Base-by-base conservation (phyloP, 1,140 invertebrate species). In the Chironomus tepperi region DNA sequence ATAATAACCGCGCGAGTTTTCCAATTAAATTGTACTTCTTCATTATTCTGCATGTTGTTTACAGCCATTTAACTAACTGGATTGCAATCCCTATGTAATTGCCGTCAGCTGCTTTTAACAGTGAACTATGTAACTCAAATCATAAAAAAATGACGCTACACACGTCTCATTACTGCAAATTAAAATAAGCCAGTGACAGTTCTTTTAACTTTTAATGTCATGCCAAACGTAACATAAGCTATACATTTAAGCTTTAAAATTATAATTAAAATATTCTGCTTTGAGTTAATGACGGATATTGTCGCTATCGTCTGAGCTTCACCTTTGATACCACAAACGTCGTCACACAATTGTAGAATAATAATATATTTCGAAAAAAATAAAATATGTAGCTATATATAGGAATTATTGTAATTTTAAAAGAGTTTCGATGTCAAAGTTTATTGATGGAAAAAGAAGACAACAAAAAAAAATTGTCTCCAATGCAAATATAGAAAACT, bases 181-280 rank as follows among this genome's bases (percentile, higher is more conserved):
- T 47, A n/a, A n/a, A 34, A 34, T 5, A n/a, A 5, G 43, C 8
- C n/a, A n/a, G 47, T 57, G 47, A n/a, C 12, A n/a, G 12, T 47
- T 47, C n/a, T 57, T 57, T 15, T 57, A 15, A 15, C 5, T n/a
- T 57, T 57, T 57, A 57, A n/a, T 15, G 47, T 12, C 47, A 57
- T 57, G 47, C 47, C 12, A 57, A 57, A 15, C 47, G 18, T n/a
- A 73, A 24, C 16, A n/a, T 34, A n/a, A n/a, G n/a, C n/a, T n/a
- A n/a, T n/a, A n/a, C n/a, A n/a, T n/a, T n/a, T n/a, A n/a, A 42
- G n/a, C n/a, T 73, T 42, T n/a, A 24, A 57, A 57, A 57, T 57
- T 57, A 57, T 57, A 57, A 57, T 57, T 57, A 57, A 57, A 57
- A 57, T 57, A 57, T 57, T 57, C 47, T 57, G n/a, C 10, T 57